phyloP scores from a whole-genome alignment of 2,113 vertebrate genomes.

The Engystomops pustulosus region DNA sequence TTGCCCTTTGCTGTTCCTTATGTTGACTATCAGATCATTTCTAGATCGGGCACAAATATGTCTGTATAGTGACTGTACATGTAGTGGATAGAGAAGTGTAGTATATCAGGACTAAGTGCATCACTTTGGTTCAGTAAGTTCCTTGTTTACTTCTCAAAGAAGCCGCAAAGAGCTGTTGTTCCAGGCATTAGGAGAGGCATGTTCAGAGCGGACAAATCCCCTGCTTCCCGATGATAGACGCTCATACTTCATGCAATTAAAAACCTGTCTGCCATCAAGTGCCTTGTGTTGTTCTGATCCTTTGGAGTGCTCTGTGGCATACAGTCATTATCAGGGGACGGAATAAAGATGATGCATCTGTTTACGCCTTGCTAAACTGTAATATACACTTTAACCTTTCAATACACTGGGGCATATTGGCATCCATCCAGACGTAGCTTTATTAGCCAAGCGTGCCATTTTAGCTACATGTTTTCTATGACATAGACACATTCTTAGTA shows the following conservation, averaged over 20 bases:
- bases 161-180: constrained; percentile 40
- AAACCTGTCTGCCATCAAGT: constrained; percentile 30
- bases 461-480: constrained; percentile 4
- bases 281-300: constrained; percentile 33
- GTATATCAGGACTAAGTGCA: not conserved
- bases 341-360: constrained; percentile 50
- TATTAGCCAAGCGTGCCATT: constrained; percentile 33
- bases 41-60: not conserved
- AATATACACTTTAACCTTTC: constrained; percentile 44
- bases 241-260: constrained; percentile 54
- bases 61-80: not conserved
- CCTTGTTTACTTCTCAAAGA: constrained; percentile 14
- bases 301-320: constrained; percentile 28
- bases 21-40: no score
- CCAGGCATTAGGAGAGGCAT: constrained; percentile 33
- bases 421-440: constrained; percentile 8
- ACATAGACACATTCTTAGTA: constrained; percentile 10
- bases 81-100: not conserved
- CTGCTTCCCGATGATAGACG: constrained; percentile 29
- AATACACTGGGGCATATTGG: constrained; percentile 41
- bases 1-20: no score
- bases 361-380: constrained; percentile 43
- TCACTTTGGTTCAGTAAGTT: not conserved
- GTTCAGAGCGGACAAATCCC: constrained; percentile 38
- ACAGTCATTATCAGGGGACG: constrained; percentile 28